Base-by-base conservation (phyloP, 2,888 invertebrate genomes). In the Clunio marinus region DNA sequence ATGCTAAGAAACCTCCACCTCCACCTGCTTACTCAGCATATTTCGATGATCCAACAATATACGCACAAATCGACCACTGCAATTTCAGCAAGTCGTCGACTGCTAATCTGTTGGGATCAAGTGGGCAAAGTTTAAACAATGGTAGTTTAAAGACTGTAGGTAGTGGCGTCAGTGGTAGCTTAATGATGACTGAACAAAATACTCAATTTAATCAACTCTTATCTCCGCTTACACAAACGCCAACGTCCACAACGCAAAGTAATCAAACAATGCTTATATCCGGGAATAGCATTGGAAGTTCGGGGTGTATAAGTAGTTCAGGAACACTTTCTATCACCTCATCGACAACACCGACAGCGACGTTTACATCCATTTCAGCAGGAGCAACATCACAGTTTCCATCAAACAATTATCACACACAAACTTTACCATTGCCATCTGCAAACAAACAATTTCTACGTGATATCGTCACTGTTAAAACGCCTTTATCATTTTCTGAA, bases 41-140 rank as follows among this genome's bases (percentile, higher is more conserved):
- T 72, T 79, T 78, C 71, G 86, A 86, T 73, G 87, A 88, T 74
- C 83, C 87, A 66, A 87, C 87, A 73, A 85, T 88, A 75, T 88
- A 88, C 77, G 88, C 88, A 70, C 87, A 88, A 80, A 88, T 88
- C 77, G 88, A 88, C 78, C 87, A 87, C 75, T 55, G 66, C 35
- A 66, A 55, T 24, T 83, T 81, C 73, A 80, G 83, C 73, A 78
- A 80, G 51, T 78, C 80, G 15, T 77, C 77, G 51, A 74, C 71
- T 69, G 70, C 69, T 15, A 65, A 28, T 2, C 51, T 65, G 20
- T 32, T 66, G 8, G 66, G 75, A 76, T 41, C 77, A 75, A 60
- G 76, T 73, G 27, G 73, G 28, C 66, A 51, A 24, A 63, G 17
- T 28, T 27, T 63, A 13, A 70, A 67, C 32, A 69, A 70, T 5